phyloP scores from a whole-genome alignment of 2,113 vertebrate species.

The Chloroceryle aenea region DNA sequence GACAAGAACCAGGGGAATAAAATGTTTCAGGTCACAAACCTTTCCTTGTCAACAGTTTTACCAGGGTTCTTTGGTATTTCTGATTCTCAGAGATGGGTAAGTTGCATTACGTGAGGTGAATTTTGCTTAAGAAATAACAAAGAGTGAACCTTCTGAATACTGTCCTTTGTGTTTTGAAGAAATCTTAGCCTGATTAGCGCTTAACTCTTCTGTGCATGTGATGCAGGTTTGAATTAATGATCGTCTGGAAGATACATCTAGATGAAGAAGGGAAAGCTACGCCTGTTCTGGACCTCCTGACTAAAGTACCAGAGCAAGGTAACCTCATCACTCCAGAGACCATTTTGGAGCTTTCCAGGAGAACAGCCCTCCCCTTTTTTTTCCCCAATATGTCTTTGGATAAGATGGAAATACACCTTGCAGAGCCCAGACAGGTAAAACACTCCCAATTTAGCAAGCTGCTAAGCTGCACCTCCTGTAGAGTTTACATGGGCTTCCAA shows the following conservation, averaged over 20 bases:
- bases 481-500: background rate
- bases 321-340: background rate
- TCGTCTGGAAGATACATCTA: conserved; percentile 82
- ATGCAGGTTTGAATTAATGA: conserved; percentile 76
- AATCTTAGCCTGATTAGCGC: background rate
- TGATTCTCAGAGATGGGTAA: background rate
- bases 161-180: background rate
- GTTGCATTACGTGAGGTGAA: rapidly evolving
- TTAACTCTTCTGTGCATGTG: background rate
- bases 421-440: background rate
- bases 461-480: background rate
- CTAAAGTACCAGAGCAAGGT: conserved; percentile 81
- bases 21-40: background rate
- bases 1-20: background rate
- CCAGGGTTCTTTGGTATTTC: background rate
- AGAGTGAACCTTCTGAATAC: rapidly evolving
- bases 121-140: background rate
- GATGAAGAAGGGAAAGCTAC: conserved; percentile 73
- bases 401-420: background rate
- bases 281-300: conserved; percentile 82
- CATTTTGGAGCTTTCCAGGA: background rate
- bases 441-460: background rate
- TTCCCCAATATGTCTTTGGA: background rate
- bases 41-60: background rate
- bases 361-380: rapidly evolving